A percentile compares a stretch with the other conserved stretches of the same genome.
Conservation (phyloP, 2,888 invertebrate genomes). For the Ischnura elegans region DNA sequence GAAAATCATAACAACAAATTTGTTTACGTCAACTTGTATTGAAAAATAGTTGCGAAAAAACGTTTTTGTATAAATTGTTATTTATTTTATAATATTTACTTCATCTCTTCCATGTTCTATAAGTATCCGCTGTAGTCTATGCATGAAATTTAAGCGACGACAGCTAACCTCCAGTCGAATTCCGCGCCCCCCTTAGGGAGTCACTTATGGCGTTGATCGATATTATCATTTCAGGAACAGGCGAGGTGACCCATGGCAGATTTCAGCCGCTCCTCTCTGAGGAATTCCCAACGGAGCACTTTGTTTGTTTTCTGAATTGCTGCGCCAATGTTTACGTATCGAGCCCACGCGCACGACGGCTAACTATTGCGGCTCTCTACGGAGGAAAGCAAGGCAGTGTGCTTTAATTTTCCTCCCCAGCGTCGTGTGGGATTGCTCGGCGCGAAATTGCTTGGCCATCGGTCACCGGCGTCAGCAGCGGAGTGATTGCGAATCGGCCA, state of each 20-base stretch:
- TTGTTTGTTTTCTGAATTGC: constrained; percentile 8
- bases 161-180: not conserved
- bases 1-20: no score
- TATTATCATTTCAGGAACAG: not conserved
- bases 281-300: not conserved
- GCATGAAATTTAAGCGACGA: not conserved
- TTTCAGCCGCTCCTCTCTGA: not conserved
- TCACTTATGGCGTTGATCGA: not conserved
- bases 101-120: not conserved
- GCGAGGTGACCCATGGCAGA: not conserved
- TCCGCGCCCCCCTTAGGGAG: not conserved
- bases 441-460: not conserved
- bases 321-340: not conserved
- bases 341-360: not conserved
- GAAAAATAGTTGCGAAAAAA: no score
- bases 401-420: constrained; percentile 5
- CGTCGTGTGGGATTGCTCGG: not conserved
- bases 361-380: not conserved
- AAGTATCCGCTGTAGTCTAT: not conserved
- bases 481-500: not conserved
- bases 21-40: no score
- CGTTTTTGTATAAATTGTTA: no score
- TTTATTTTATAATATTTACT: no score
- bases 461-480: not conserved
- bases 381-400: not conserved